These are phyloP conservation scores for Zosterops pallidus DNA, from an alignment of 2,113 vertebrate genomes.

Conservation along the genomic window DNA sequence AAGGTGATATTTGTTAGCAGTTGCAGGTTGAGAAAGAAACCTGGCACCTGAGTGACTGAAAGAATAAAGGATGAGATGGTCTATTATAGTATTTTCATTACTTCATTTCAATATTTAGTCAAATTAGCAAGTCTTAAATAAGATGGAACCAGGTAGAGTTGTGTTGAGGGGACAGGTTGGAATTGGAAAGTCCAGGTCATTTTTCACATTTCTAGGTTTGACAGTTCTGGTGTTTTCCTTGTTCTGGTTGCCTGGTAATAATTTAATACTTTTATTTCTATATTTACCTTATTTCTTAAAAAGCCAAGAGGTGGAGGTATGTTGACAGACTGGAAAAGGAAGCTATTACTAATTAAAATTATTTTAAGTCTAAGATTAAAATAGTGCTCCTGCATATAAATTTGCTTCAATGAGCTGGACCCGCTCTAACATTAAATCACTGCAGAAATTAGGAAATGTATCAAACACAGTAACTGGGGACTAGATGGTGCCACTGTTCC, in stretches of 20 bases:
- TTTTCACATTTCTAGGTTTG: conserved; percentile 24
- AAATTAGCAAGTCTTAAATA: neutral
- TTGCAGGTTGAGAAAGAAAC: neutral
- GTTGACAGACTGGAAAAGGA: conserved; percentile 64
- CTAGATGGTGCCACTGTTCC: neutral
- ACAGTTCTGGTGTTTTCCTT: conserved; percentile 62
- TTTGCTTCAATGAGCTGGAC: conserved; percentile 62
- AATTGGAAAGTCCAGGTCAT: neutral
- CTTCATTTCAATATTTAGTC: conserved; percentile 7
- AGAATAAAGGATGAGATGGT: neutral
- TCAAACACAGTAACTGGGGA: neutral
- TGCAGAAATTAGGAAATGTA: conserved; percentile 19
- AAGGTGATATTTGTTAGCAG: conserved; percentile 33
- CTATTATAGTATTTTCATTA: neutral
- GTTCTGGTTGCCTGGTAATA: conserved; percentile 57
- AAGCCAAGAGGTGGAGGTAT: conserved; percentile 64
- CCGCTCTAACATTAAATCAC: neutral
- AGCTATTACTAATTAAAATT: conserved; percentile 74
- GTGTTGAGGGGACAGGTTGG: neutral
- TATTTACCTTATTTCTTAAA: conserved; percentile 74
- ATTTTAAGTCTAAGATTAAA: conserved; percentile 71
- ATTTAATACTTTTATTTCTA: conserved; percentile 73
- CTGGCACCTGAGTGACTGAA: neutral
- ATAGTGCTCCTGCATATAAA: conserved; percentile 66
- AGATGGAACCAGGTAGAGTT: neutral